These are phyloP conservation scores for Euwallacea similis DNA, from an alignment of 1,140 invertebrate genomes.

Conservation along the genomic window DNA sequence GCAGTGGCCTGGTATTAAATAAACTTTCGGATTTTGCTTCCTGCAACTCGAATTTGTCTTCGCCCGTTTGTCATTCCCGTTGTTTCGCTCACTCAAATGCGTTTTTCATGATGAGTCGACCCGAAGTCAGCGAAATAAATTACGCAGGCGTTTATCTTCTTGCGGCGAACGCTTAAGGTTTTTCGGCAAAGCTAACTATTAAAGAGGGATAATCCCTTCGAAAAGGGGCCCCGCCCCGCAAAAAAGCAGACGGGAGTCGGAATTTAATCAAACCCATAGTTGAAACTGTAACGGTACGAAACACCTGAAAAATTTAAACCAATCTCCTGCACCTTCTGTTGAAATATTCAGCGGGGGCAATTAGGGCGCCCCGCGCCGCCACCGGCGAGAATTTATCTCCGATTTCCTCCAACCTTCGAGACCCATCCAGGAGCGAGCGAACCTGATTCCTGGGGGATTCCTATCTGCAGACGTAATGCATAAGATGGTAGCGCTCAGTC, in stretches of 20 bases:
- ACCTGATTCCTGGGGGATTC: constrained; percentile 16
- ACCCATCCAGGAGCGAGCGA: constrained; percentile 14
- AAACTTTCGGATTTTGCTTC: constrained; percentile 9
- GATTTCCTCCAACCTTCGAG: constrained; percentile 17
- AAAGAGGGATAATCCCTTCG: constrained; percentile 25
- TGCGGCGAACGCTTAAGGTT: not conserved
- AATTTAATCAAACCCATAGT: not conserved
- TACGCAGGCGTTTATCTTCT: not conserved
- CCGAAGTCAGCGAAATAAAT: too few relatives aligned
- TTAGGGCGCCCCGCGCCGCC: constrained; percentile 7
- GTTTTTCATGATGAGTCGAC: too few relatives aligned
- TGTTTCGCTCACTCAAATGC: too few relatives aligned
- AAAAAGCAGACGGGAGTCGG: too few relatives aligned
- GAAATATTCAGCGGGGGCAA: constrained; percentile 16
- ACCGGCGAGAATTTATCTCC: constrained; percentile 17
- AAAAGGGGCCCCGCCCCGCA: not conserved
- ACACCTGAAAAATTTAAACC: constrained; percentile 19
- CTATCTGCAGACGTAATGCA: constrained; percentile 26
- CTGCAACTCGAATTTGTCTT: constrained; percentile 3
- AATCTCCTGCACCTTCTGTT: constrained; percentile 2
- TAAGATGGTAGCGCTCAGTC: constrained; percentile 25
- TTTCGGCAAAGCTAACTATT: constrained; percentile 15
- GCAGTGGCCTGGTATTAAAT: constrained; percentile 18
- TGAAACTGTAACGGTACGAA: not conserved
- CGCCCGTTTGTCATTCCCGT: not conserved